Base-by-base conservation (phyloP, 2,113 vertebrate genomes). In the Triplophysa tibetana region DNA sequence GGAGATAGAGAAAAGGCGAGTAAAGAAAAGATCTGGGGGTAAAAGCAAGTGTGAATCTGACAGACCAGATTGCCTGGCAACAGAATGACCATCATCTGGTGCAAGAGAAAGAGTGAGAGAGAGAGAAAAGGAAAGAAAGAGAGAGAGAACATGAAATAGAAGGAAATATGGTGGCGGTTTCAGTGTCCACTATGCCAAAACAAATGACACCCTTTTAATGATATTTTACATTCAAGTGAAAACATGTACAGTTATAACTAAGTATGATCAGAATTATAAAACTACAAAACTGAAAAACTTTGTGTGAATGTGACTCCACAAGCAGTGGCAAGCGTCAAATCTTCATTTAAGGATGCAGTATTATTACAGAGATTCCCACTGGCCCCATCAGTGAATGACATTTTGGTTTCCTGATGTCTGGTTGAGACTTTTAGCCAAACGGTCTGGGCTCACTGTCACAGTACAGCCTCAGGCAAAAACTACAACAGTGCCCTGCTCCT, bases 1-100 rank as follows among this genome's bases (percentile, higher is more conserved):
- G 72, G 72, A 85, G 24, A 74, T 24, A 69, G 54, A 63, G 17
- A 64, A 73, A 84, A 61, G 79, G 78, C 65, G 21, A 60, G 79
- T 38, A 73, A 12, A 74, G 56, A 70, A 54, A 76, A 88, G 74
- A 81, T 84, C 87, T 90, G 88, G 89, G 90, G 91, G 89, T 90
- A 80, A 78, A 88, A 81, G 81, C 85, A 89, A 81, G 83, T 91
- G 92, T 89, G 90, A 92, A 91, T 89, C 89, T 89, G 89, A 92
- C 91, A 91, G 92, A 93, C 84, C 93, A 94, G 93, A 93, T 94
- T 93, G 92, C 90, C 90, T 94, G 93, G 93, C 91, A 93, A 91
- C 90, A 83, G 90, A 91, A 85, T 93, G 92, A 90, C 91, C 92
- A 93, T 92, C 92, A 91, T 91, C 90, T 91, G 87, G 80, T 90